Evolutionary conservation across 2,797 vertebrate genomes (phyloP).

Genomic region (Amblyopsis hoosieri): DNA sequence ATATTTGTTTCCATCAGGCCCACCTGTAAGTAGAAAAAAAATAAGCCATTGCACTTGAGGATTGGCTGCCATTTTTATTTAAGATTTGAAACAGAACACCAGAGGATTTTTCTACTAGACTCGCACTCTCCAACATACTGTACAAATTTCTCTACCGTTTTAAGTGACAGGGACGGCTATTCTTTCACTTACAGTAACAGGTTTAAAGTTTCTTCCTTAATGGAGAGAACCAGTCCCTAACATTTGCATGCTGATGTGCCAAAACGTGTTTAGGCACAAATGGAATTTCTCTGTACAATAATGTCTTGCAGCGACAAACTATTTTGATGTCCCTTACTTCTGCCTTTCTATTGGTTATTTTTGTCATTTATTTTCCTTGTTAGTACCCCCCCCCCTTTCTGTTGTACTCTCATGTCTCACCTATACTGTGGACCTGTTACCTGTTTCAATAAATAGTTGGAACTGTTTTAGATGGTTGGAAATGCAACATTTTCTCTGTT

Average conservation of each 20-base stretch:
- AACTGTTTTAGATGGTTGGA: too few relatives aligned
- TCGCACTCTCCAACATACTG: too few relatives aligned
- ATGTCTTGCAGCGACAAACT: conserved; percentile 36
- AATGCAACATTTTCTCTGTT: too few relatives aligned
- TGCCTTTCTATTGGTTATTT: conserved; percentile 23
- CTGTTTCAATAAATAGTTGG: not conserved
- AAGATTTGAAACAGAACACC: conserved; percentile 25
- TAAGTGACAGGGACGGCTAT: conserved; percentile 19
- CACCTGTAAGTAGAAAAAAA: conserved; percentile 25
- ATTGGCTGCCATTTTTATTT: conserved; percentile 24
- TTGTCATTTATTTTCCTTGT: conserved; percentile 1
- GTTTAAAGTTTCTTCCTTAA: conserved; percentile 23
- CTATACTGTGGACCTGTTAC: not conserved
- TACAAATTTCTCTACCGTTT: not conserved
- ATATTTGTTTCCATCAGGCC: conserved; percentile 58
- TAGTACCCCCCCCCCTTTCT: conserved; percentile 7
- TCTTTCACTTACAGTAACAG: not conserved
- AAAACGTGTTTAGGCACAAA: conserved; percentile 68
- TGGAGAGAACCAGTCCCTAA: conserved; percentile 36
- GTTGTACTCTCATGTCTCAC: too few relatives aligned
- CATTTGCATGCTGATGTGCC: conserved; percentile 54
- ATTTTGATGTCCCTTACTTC: not conserved
- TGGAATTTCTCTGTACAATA: conserved; percentile 54
- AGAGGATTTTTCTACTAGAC: conserved; percentile 1
- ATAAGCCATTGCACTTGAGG: conserved; percentile 20